A percentile compares a stretch with the other conserved stretches of the same genome.
phyloP scores from a whole-genome alignment of 2,888 invertebrate genomes.

The Apodemia mormo region DNA sequence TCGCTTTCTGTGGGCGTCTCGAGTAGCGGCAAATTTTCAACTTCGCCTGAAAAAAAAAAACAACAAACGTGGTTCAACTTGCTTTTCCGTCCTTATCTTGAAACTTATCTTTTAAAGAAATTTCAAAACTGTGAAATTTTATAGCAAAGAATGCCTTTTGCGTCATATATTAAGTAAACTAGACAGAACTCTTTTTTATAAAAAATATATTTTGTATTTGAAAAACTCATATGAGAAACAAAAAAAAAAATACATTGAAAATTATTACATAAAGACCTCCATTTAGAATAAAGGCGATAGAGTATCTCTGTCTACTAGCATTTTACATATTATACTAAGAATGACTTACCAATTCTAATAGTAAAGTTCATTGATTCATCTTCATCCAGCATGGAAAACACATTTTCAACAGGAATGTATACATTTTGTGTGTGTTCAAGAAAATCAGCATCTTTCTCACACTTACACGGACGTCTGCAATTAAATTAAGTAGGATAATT shows the following conservation, averaged over 20 bases:
- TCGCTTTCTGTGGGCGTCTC: constrained; percentile 65
- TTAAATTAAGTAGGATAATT: constrained; percentile 22
- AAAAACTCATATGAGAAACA: no score
- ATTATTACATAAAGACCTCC: no score
- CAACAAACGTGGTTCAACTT: background rate
- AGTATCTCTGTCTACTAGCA: background rate
- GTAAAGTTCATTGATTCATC: constrained; percentile 68
- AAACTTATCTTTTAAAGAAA: background rate
- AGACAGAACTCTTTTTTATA: no score
- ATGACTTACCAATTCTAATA: constrained; percentile 65
- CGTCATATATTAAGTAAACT: no score
- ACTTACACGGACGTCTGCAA: constrained; percentile 76
- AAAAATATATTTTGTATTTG: no score
- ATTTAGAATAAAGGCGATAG: no score
- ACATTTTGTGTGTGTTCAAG: constrained; percentile 77
- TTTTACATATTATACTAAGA: background rate
- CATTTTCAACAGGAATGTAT: constrained; percentile 78
- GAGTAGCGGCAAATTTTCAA: constrained; percentile 67
- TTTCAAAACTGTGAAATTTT: background rate
- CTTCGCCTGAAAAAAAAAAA: constrained; percentile 60
- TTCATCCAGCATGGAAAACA: constrained; percentile 77
- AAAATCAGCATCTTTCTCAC: constrained; percentile 77
- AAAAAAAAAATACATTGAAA: no score
- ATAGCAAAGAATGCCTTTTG: no score
- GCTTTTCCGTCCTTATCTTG: background rate